Percentiles rank a stretch among this genome's conserved stretches.
Conservation (phyloP, 2,113 vertebrate species). For the Genyomyrus donnyi region DNA sequence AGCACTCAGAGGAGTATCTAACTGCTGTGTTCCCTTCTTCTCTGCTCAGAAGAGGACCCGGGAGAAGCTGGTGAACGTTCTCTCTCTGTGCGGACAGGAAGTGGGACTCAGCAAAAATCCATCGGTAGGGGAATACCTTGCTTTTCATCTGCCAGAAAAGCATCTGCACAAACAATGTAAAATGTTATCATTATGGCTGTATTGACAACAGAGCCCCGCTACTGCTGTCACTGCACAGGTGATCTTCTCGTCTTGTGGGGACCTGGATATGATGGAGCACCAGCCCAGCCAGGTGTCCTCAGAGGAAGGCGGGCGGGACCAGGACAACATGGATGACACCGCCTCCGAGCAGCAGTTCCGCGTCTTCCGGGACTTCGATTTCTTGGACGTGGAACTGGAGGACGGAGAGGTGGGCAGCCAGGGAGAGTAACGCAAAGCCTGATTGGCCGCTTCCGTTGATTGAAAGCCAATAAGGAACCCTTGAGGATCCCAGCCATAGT, state of each 20-base stretch:
- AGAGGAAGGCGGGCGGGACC: conserved; percentile 84
- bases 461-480: background rate
- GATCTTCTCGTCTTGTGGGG: conserved; percentile 96
- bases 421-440: background rate
- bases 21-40: background rate
- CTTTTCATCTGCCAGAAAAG: background rate
- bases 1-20: background rate
- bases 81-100: conserved; percentile 94
- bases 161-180: background rate
- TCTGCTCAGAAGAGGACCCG: conserved; percentile 82
- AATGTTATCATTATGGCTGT: background rate
- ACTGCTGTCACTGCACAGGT: conserved; percentile 59
- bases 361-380: conserved; percentile 97
- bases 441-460: background rate
- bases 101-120: conserved; percentile 96
- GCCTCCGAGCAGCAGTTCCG: conserved; percentile 96
- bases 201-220: background rate
- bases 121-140: conserved; percentile 68
- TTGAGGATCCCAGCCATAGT: background rate
- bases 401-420: conserved; percentile 83
- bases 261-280: conserved; percentile 93
- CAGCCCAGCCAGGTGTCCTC: conserved; percentile 88
- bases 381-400: conserved; percentile 96
- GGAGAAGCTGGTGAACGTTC: conserved; percentile 93
- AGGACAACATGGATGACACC: conserved; percentile 90